These are phyloP conservation scores for Anodontia alba DNA, from an alignment of 2,888 invertebrate species.

Conservation along the genomic window DNA sequence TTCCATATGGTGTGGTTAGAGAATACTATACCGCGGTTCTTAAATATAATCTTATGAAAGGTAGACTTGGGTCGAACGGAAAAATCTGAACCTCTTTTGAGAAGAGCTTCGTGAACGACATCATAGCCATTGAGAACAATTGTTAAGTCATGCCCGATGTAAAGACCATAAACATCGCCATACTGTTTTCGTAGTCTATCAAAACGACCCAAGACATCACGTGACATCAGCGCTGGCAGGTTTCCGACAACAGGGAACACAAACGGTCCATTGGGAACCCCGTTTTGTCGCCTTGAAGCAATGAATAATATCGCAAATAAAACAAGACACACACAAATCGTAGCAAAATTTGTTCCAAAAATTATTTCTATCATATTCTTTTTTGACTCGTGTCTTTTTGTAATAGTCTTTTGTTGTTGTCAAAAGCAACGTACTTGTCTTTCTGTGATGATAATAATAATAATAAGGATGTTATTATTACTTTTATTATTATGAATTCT, in stretches of 20 bases:
- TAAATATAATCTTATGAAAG: slow-evolving; percentile 45
- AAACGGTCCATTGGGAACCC: slow-evolving; percentile 40
- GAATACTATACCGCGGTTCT: slow-evolving; percentile 48
- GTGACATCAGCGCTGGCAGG: slow-evolving; percentile 30
- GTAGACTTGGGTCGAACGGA: slow-evolving; percentile 44
- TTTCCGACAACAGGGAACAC: slow-evolving; percentile 53
- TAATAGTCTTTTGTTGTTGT: too few species aligned
- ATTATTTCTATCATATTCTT: slow-evolving; percentile 28
- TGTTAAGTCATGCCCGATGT: slow-evolving; percentile 48
- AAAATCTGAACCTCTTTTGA: slow-evolving; percentile 48
- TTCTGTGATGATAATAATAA: too few species aligned
- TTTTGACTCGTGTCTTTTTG: too few species aligned
- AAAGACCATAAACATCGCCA: slow-evolving; percentile 54
- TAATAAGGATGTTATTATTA: too few species aligned
- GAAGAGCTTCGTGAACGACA: slow-evolving; percentile 51
- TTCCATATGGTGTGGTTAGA: slow-evolving; percentile 52
- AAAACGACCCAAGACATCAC: slow-evolving; percentile 32
- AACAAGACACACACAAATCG: not conserved
- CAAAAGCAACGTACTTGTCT: too few species aligned
- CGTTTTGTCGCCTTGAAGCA: slow-evolving; percentile 21
- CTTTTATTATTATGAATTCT: too few species aligned
- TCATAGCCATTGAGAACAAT: slow-evolving; percentile 54
- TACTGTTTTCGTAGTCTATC: slow-evolving; percentile 34
- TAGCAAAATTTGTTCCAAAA: not conserved
- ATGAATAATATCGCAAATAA: slow-evolving; percentile 8